Conservation (phyloP, 2,888 invertebrate genomes). For the Calliphora vomitoria region DNA sequence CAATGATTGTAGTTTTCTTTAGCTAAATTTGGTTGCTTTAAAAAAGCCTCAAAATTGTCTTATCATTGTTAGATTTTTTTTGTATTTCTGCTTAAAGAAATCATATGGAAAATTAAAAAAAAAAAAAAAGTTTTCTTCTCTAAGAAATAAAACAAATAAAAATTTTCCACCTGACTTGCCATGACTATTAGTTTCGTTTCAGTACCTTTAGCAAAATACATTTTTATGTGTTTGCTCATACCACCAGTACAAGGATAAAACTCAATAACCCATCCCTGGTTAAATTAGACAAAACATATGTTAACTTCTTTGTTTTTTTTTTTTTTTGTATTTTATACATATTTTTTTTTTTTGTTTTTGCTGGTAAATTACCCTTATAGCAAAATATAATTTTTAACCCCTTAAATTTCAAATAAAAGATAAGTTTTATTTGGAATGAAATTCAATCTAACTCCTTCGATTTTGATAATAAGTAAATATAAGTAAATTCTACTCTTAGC, state of each 20-base stretch:
- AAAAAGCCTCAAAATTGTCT: conserved; percentile 19
- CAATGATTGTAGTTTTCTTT: neutral
- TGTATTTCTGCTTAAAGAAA: neutral
- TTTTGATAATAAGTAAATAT: too few relatives aligned
- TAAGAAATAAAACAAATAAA: conserved; percentile 53
- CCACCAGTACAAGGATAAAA: conserved; percentile 36
- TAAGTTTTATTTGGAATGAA: too few relatives aligned
- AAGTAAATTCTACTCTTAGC: too few relatives aligned
- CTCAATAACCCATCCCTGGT: conserved; percentile 68
- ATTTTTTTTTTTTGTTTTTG: conserved; percentile 29
- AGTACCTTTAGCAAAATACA: conserved; percentile 43
- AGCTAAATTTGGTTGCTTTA: conserved; percentile 7
- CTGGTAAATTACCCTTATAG: conserved; percentile 64
- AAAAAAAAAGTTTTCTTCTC: neutral
- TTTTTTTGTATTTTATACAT: conserved; percentile 9
- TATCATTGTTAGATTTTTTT: neutral
- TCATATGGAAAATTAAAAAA: too few relatives aligned
- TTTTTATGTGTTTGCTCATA: conserved; percentile 3
- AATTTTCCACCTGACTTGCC: conserved; percentile 71
- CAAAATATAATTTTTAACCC: conserved; percentile 57
- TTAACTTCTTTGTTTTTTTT: conserved; percentile 54
- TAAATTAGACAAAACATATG: conserved; percentile 72
- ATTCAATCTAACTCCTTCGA: too few relatives aligned
- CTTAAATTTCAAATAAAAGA: conserved; percentile 37
- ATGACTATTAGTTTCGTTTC: conserved; percentile 69